Percentiles rank a stretch among this genome's conserved stretches.
phyloP scores from a whole-genome alignment of 1,140 invertebrate species.

The Oreohelix idahoensis region DNA sequence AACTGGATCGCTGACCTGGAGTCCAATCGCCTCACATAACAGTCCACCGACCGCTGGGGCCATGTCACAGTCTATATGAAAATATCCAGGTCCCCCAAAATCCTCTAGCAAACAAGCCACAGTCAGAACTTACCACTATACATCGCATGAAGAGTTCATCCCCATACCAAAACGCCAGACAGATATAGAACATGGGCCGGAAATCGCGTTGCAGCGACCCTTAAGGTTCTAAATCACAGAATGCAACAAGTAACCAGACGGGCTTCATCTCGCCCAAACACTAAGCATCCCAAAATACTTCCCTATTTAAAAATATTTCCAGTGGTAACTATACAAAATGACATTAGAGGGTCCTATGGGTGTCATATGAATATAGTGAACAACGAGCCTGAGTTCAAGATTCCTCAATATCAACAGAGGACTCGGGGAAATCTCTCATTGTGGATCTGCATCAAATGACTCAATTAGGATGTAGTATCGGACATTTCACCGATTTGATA shows the following conservation, averaged over 20 bases:
- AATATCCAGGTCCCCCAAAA: slow-evolving; percentile 5
- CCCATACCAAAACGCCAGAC: neutral
- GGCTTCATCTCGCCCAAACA: too few species aligned
- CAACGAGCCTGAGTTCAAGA: neutral
- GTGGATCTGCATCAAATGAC: neutral
- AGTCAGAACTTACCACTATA: slow-evolving; percentile 37
- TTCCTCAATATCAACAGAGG: neutral
- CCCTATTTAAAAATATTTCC: neutral
- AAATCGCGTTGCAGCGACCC: too few species aligned
- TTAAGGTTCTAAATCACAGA: slow-evolving; percentile 3
- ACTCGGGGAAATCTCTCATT: too few species aligned
- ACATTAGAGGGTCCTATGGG: neutral
- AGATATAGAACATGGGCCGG: too few species aligned
- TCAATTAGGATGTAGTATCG: neutral
- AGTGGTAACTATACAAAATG: neutral
- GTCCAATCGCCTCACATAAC: slow-evolving; percentile 11
- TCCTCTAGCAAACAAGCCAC: slow-evolving; percentile 15
- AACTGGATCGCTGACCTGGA: too few species aligned
- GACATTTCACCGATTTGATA: neutral
- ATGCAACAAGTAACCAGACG: neutral
- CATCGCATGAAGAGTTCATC: slow-evolving; percentile 22
- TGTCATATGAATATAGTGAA: neutral
- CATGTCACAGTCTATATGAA: slow-evolving; percentile 34
- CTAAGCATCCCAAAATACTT: neutral
- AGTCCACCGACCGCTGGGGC: slow-evolving; percentile 22